Conservation (phyloP, 2,888 invertebrate genomes). For the Icerya purchasi region DNA sequence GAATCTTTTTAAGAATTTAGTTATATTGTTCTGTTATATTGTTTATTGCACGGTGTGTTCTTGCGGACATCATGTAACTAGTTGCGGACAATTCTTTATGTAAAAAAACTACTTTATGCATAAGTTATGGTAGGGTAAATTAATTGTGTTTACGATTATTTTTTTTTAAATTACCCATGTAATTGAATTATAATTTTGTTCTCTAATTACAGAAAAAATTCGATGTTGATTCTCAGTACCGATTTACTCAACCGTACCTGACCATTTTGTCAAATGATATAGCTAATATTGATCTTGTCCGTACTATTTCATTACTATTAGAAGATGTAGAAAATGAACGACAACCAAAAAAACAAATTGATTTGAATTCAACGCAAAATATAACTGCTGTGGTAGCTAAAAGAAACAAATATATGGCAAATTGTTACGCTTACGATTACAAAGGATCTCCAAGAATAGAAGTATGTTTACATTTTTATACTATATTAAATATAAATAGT, state of each 20-base stretch:
- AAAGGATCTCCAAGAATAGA: conserved; percentile 9
- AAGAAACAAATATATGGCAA: conserved; percentile 6
- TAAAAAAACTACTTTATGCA: not conserved
- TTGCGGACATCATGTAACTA: not conserved
- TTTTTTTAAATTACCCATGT: too few species aligned
- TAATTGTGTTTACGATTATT: too few species aligned
- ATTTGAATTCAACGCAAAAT: not conserved
- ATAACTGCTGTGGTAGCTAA: not conserved
- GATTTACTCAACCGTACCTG: conserved; percentile 7
- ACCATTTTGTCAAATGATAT: conserved; percentile 10
- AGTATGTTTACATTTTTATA: too few species aligned
- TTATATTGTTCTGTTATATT: too few species aligned
- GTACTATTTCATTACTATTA: conserved; percentile 5
- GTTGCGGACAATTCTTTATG: not conserved
- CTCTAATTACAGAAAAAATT: not conserved
- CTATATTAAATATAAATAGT: too few species aligned
- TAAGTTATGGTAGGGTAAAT: too few species aligned
- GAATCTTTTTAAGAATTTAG: too few species aligned
- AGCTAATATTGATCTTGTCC: conserved; percentile 9
- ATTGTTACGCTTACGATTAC: conserved; percentile 10
- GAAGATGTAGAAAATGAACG: conserved; percentile 5
- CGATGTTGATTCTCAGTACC: not conserved
- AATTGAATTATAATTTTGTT: too few species aligned
- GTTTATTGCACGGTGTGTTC: too few species aligned
- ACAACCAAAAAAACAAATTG: not conserved